Base-by-base conservation (phyloP, 2,113 vertebrate species). In the Dipodomys ordii region DNA sequence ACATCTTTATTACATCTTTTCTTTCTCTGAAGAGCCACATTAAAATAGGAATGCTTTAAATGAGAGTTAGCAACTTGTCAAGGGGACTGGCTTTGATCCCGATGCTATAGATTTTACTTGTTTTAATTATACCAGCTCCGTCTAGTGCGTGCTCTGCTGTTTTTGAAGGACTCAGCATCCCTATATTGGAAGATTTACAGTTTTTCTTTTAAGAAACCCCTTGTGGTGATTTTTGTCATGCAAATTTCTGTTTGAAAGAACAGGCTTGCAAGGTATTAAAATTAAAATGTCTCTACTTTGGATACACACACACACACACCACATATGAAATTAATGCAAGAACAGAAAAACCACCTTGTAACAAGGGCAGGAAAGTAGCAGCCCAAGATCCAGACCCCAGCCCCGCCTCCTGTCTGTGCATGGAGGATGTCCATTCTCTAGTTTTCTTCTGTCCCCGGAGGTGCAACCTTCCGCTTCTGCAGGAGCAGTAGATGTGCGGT, bases 91-190 rank as follows among this genome's bases (percentile, higher is more conserved):
- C 95, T 97, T 96, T 97, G 77, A 85, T 32, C 86, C 91, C 93
- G 87, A 94, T 92, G 88, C 60, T 93, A 88, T 3, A 0, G 91
- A 94, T 92, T 98, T 97, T 90, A 82, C 74, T 94, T 96, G 73
- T 95, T 97, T 97, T 97, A 98, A 98, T 97, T 97, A 89, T 73
- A 83, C 84, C 2, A 15, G 68, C 88, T 83, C 84, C 89, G 71
- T 74, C 62, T 96, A 93, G 84, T 73, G 46, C 78, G 46, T 73
- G 74, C 76, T 97, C 92, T 93, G 28, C 69, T 95, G 20, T 92
- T 94, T 57, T 93, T 91, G 89, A 96, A 96, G 23, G 53, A 93
- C 62, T 93, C 87, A 93, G 90, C 84, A 88, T 83, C 64, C 95
- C 69, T 90, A n/a, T 92, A 93, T 93, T 80, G 67, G 96, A 96